These are phyloP conservation scores for Carposina sasakii DNA, from an alignment of 1,140 invertebrate species.

Conservation along the genomic window DNA sequence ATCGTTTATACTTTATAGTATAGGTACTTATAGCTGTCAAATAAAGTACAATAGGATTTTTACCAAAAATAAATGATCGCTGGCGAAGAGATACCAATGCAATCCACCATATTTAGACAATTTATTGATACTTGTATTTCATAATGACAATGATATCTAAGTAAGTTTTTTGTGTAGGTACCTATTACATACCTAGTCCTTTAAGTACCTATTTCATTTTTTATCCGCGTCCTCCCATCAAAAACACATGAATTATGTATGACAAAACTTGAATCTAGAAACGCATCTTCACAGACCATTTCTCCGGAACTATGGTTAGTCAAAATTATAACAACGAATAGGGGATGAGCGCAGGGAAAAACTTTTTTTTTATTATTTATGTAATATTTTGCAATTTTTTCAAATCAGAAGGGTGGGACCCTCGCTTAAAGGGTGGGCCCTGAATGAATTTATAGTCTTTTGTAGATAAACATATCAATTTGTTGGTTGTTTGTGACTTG, in stretches of 20 bases:
- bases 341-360: conserved; percentile 30
- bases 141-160: no score
- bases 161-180: no score
- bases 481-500: conserved; percentile 64
- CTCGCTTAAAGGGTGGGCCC: conserved; percentile 64
- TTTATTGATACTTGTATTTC: no score
- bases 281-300: conserved; percentile 51
- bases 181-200: no score
- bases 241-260: conserved; percentile 47
- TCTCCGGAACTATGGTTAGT: conserved; percentile 55
- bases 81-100: no score
- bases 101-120: no score
- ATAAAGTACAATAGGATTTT: no score
- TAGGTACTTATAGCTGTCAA: no score
- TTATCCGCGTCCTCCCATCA: no score
- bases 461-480: conserved; percentile 73
- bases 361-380: conserved; percentile 63
- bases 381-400: conserved; percentile 69
- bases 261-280: conserved; percentile 41
- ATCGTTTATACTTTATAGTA: no score
- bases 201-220: no score
- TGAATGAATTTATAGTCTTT: conserved; percentile 67
- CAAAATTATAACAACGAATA: conserved; percentile 55
- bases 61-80: no score
- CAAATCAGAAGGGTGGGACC: conserved; percentile 66